Evolutionary conservation across 2,797 vertebrate species (phyloP), one percentile per base, ranked within the genome.

Genomic region (Cyclura pinguis): DNA sequence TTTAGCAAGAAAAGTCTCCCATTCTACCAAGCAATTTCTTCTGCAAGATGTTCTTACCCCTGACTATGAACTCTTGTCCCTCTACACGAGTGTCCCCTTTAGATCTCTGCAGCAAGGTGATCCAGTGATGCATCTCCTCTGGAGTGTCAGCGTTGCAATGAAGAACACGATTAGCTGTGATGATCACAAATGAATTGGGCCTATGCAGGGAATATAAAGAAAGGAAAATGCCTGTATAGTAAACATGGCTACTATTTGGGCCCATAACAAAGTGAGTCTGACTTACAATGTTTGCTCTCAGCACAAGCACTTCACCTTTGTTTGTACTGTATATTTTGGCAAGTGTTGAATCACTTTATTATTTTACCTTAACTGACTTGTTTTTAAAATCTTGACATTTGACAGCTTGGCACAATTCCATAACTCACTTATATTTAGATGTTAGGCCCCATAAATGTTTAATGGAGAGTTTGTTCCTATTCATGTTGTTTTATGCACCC

Each of bases 41-140:
- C 85, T 72, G 20, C 47, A 47, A 67, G 85, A 52, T 2, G 13
- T 86, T 93, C 95, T 96, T 94, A 99, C 99, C 99, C 97, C 99
- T 96, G 93, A 99, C 98, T 92, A 99, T 98, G 95, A 99, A 99
- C 94, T 99, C 99, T 96, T 99, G 99, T 4, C 99, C 99, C 82
- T 99, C 98, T 16, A 99, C 99, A 3, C 98, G 96, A 0, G 98
- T 98, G 97, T 99, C 99, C 4, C 99, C 99, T 92, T 99, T 99
- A 77, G 98, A 98, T 82, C 99, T 97, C 95, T 99, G 99, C 89
- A 99, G 98, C 95, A 99, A 97, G 0, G 99, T 98, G 94, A 99
- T 99, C 99, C 99, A 99, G 97, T 99, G 99, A 93, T 99, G 99
- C 99, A 99, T 99, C 96, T 99, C 99, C 95, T 99, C 99, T 0